phyloP scores from a whole-genome alignment of 2,888 invertebrate species.

The Steinernema scapterisci region DNA sequence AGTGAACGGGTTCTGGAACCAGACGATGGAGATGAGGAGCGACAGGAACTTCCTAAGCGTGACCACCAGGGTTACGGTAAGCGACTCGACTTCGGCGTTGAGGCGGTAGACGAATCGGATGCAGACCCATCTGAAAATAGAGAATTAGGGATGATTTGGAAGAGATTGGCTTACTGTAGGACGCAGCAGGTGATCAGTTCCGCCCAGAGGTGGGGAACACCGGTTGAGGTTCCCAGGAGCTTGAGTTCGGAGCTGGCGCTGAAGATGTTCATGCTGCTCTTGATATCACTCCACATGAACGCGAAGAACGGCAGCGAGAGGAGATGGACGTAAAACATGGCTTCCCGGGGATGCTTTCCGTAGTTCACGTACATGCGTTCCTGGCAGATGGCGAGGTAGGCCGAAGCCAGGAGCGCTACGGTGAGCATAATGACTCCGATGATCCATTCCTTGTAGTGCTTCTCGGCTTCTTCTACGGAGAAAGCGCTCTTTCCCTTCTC shows the following conservation, averaged over 20 bases:
- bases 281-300: slow-evolving; percentile 79
- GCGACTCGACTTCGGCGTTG: slow-evolving; percentile 77
- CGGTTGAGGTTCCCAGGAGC: slow-evolving; percentile 39
- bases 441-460: slow-evolving; percentile 62
- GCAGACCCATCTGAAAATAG: slow-evolving; percentile 83
- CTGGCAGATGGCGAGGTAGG: slow-evolving; percentile 74
- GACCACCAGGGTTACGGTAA: slow-evolving; percentile 79
- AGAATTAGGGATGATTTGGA: no score
- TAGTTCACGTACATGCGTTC: slow-evolving; percentile 71
- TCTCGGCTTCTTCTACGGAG: slow-evolving; percentile 55
- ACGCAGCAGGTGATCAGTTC: slow-evolving; percentile 54
- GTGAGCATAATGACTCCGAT: slow-evolving; percentile 75
- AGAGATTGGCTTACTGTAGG: slow-evolving; percentile 50
- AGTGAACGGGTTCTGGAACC: slow-evolving; percentile 93
- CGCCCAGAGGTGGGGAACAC: slow-evolving; percentile 61
- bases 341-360: slow-evolving; percentile 84
- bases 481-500: slow-evolving; percentile 35
- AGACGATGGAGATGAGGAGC: slow-evolving; percentile 86
- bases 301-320: slow-evolving; percentile 87
- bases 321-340: slow-evolving; percentile 76
- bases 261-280: slow-evolving; percentile 78
- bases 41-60: slow-evolving; percentile 94
- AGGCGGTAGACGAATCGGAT: slow-evolving; percentile 91
- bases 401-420: slow-evolving; percentile 86
- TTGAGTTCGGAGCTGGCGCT: slow-evolving; percentile 69